These are phyloP conservation scores for Varecia variegata DNA, from an alignment of 2,797 vertebrate species.

Conservation along the genomic window DNA sequence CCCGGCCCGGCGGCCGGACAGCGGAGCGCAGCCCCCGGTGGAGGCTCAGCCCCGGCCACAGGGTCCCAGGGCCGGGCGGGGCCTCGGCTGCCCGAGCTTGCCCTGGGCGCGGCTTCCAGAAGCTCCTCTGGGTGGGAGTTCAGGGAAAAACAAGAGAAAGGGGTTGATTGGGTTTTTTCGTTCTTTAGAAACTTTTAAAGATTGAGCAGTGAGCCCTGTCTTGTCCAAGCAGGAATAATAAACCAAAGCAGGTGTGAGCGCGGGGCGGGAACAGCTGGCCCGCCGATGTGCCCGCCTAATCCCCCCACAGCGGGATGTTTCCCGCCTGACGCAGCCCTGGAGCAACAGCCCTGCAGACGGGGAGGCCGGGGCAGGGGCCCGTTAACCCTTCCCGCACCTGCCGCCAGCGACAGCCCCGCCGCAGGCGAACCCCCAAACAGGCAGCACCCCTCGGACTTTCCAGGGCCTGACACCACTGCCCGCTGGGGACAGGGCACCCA, in stretches of 20 bases:
- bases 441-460: not conserved
- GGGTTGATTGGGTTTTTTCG: not conserved
- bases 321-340: slow-evolving; percentile 85
- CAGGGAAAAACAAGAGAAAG: not conserved
- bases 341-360: slow-evolving; percentile 85
- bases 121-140: not conserved
- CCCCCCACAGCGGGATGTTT: slow-evolving; percentile 86
- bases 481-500: not conserved
- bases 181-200: slow-evolving; percentile 74
- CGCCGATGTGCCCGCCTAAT: slow-evolving; percentile 85
- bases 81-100: not conserved
- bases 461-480: not conserved
- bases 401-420: fast-evolving
- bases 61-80: not conserved
- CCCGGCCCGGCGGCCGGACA: no score
- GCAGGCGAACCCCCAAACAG: not conserved
- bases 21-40: not conserved
- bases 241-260: slow-evolving; percentile 90
- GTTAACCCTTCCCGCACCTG: slow-evolving; percentile 57
- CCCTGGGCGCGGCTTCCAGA: not conserved
- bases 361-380: slow-evolving; percentile 56
- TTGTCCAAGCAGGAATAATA: slow-evolving; percentile 84
- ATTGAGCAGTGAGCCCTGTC: slow-evolving; percentile 83
- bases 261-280: slow-evolving; percentile 85
- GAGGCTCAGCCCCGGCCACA: not conserved